These are phyloP conservation scores for Acanthosepion lycidas DNA, from an alignment of 2,888 invertebrate genomes.

Conservation along the genomic window DNA sequence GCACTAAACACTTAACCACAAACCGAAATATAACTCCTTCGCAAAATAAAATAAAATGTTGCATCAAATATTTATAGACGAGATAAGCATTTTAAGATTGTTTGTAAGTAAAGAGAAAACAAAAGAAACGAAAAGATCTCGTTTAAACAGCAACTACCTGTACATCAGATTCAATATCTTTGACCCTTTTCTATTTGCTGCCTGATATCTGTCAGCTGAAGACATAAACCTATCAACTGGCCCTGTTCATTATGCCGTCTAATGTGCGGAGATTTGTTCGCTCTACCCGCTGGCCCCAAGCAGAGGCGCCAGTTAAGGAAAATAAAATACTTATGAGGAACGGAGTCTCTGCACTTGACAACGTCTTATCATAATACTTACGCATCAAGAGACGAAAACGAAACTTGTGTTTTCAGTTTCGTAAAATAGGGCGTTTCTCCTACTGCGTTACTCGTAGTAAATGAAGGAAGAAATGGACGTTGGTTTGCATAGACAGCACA, in stretches of 20 bases:
- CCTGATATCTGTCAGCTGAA: neutral
- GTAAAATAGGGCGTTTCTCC: neutral
- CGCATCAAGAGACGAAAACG: neutral
- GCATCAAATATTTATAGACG: neutral
- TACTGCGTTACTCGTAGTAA: neutral
- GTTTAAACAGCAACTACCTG: neutral
- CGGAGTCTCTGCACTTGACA: neutral
- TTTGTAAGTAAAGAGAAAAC: neutral
- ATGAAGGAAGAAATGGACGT: neutral
- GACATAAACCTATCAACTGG: neutral
- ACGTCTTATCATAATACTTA: neutral
- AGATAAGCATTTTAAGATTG: neutral
- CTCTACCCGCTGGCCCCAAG: neutral
- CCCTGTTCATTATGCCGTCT: neutral
- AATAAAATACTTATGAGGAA: neutral
- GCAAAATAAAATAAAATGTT: neutral
- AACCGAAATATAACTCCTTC: neutral
- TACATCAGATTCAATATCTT: neutral
- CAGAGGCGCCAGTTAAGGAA: neutral
- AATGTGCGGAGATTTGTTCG: neutral
- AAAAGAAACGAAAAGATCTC: neutral
- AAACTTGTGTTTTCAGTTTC: neutral
- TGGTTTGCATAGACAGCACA: accelerated
- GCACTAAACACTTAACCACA: neutral
- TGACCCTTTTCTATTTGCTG: neutral